Evolutionary conservation across 2,888 invertebrate species (phyloP).

Genomic region (Aethes cnicana): DNA sequence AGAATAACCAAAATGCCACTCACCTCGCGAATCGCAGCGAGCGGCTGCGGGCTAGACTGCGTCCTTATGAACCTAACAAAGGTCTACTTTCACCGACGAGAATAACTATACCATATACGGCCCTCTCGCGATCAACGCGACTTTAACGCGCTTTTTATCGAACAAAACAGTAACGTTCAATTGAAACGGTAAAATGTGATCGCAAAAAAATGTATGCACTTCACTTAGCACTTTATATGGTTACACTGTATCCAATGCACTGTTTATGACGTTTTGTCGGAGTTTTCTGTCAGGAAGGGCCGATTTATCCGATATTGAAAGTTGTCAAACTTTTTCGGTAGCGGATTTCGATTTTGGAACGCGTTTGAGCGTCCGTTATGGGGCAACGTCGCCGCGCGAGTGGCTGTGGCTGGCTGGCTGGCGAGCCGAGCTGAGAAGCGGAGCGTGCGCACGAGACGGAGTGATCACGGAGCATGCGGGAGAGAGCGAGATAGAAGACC

Average conservation of each 20-base stretch:
- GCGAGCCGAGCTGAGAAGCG: conserved; percentile 52
- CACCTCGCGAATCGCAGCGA: conserved; percentile 72
- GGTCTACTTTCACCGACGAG: conserved; percentile 80
- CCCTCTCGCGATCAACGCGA: conserved; percentile 69
- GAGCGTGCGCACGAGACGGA: conserved; percentile 56
- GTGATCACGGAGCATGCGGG: conserved; percentile 37
- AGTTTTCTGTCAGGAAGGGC: conserved; percentile 56
- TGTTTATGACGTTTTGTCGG: conserved; percentile 44
- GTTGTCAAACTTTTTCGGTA: conserved; percentile 75
- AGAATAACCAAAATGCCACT: conserved; percentile 65
- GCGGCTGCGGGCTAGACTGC: conserved; percentile 66
- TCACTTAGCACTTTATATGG: conserved; percentile 59
- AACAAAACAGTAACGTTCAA: conserved; percentile 78
- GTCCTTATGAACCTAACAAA: conserved; percentile 80
- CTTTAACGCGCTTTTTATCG: conserved; percentile 69
- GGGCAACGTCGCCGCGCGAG: conserved; percentile 67
- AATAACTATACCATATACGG: conserved; percentile 71
- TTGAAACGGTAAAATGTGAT: conserved; percentile 72
- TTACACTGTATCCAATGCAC: conserved; percentile 62
- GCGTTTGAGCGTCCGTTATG: conserved; percentile 49
- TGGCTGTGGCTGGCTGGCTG: conserved; percentile 40
- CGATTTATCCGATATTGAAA: conserved; percentile 49
- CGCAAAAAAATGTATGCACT: conserved; percentile 67
- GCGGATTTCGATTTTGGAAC: conserved; percentile 49
- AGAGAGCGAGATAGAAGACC: conserved; percentile 43